Percentiles rank a stretch among this genome's conserved stretches.
phyloP scores from a whole-genome alignment of 2,113 vertebrate species.

The Phyllopteryx taeniolatus region DNA sequence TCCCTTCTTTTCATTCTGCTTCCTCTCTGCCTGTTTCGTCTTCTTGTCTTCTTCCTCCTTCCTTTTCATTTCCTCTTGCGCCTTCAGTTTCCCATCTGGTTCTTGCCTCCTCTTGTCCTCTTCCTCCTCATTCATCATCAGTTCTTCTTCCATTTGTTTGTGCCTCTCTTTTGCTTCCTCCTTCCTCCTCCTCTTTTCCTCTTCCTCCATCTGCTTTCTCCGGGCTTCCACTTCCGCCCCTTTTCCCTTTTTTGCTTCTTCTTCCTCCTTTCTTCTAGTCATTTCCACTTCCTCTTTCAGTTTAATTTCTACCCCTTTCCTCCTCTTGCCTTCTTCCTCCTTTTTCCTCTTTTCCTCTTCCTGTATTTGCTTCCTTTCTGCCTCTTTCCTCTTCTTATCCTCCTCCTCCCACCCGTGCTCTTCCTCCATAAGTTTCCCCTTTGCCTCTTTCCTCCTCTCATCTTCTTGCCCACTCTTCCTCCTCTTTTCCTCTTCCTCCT shows the following conservation, averaged over 20 bases:
- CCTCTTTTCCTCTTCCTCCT: slow-evolving; percentile 44
- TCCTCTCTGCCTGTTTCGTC: slow-evolving; percentile 7
- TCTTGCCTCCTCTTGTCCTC: slow-evolving; percentile 5
- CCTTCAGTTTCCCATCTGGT: not conserved
- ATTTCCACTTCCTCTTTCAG: not conserved
- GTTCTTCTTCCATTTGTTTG: slow-evolving; percentile 39
- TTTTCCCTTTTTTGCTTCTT: slow-evolving; percentile 34
- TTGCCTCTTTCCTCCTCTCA: slow-evolving; percentile 50
- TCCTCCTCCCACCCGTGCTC: not conserved
- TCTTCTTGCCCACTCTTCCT: slow-evolving; percentile 46
- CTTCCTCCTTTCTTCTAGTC: not conserved
- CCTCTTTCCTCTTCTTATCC: slow-evolving; percentile 30
- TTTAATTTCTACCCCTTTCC: not conserved
- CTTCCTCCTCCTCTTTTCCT: slow-evolving; percentile 44
- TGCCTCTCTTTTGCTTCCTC: slow-evolving; percentile 34
- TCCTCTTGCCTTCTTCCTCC: slow-evolving; percentile 18
- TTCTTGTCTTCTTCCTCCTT: not conserved
- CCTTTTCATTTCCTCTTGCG: slow-evolving; percentile 18
- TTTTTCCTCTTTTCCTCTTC: slow-evolving; percentile 48
- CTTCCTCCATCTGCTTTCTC: slow-evolving; percentile 58
- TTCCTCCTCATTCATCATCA: not conserved
- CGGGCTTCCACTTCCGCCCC: not conserved
- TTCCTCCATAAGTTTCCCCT: slow-evolving; percentile 12
- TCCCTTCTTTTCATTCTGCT: not conserved
- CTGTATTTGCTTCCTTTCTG: slow-evolving; percentile 59